phyloP scores from a whole-genome alignment of 2,113 vertebrate species.

The Toxotes chatareus region DNA sequence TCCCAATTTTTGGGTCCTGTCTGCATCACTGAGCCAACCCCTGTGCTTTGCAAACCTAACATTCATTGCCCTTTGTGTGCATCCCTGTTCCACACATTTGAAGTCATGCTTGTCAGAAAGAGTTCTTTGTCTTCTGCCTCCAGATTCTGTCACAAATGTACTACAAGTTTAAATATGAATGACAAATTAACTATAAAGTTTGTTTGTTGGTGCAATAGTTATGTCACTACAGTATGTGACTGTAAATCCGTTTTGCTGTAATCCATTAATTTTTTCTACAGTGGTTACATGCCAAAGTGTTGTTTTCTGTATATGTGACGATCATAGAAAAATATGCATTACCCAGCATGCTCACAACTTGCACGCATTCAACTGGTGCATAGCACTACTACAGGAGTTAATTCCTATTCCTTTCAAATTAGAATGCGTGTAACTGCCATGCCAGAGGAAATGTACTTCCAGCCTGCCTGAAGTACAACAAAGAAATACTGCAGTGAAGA shows the following conservation, averaged over 20 bases:
- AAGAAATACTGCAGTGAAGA: slow-evolving; percentile 41
- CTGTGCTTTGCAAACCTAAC: not conserved
- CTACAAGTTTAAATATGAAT: not conserved
- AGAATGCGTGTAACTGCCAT: not conserved
- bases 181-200: not conserved
- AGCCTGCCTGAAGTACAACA: slow-evolving; percentile 3
- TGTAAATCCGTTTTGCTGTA: not conserved
- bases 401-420: not conserved
- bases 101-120: not conserved
- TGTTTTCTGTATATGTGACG: not conserved
- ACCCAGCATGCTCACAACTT: not conserved
- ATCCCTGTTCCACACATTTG: not conserved
- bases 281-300: not conserved
- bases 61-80: not conserved
- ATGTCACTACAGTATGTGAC: not conserved
- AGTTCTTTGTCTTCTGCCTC: not conserved
- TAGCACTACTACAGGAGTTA: not conserved
- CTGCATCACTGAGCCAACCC: slow-evolving; percentile 4
- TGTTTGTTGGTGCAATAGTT: not conserved
- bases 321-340: not conserved
- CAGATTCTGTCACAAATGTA: not conserved
- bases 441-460: not conserved
- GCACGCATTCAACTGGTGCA: not conserved
- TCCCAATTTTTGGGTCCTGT: not conserved
- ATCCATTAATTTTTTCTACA: not conserved